phyloP scores from a whole-genome alignment of 2,113 vertebrate species.

The Albula glossodonta region DNA sequence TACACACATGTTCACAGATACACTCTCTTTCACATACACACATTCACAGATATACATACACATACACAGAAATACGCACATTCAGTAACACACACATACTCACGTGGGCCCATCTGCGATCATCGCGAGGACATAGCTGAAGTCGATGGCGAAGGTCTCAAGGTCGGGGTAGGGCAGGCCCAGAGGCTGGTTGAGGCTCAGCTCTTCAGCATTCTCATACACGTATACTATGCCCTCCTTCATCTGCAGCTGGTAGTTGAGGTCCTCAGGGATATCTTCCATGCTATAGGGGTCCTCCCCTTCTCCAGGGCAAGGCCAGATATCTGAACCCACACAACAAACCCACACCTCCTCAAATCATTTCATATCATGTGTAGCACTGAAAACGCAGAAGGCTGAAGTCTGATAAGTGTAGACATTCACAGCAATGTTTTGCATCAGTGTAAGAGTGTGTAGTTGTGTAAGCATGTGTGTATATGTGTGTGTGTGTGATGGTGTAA shows the following conservation, averaged over 20 bases:
- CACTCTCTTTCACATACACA: too few species aligned
- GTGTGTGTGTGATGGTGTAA: too few species aligned
- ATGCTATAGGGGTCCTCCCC: slow-evolving; percentile 84
- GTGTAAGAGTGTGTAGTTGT: too few species aligned
- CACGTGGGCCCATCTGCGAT: slow-evolving; percentile 95
- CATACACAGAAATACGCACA: too few species aligned
- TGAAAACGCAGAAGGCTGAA: too few species aligned
- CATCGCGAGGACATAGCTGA: slow-evolving; percentile 92
- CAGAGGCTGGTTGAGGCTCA: slow-evolving; percentile 75
- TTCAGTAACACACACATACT: slow-evolving; percentile 25
- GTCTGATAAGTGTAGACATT: too few species aligned
- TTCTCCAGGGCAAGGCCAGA: slow-evolving; percentile 73
- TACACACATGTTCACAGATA: too few species aligned
- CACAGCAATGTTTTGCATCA: too few species aligned
- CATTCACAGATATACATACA: too few species aligned
- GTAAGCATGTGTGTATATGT: too few species aligned
- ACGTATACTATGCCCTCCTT: slow-evolving; percentile 88
- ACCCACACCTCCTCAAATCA: background rate
- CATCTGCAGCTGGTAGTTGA: slow-evolving; percentile 83
- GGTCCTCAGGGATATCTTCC: slow-evolving; percentile 83
- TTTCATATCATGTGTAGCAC: too few species aligned
- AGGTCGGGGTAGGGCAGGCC: slow-evolving; percentile 91
- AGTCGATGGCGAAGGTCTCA: slow-evolving; percentile 90
- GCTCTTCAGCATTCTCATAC: slow-evolving; percentile 74
- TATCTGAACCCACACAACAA: slow-evolving; percentile 65